A percentile compares a stretch with the other conserved stretches of the same genome.
These are phyloP conservation scores for Thinocorus orbignyianus DNA, from an alignment of 2,113 vertebrate species.

Conservation along the genomic window DNA sequence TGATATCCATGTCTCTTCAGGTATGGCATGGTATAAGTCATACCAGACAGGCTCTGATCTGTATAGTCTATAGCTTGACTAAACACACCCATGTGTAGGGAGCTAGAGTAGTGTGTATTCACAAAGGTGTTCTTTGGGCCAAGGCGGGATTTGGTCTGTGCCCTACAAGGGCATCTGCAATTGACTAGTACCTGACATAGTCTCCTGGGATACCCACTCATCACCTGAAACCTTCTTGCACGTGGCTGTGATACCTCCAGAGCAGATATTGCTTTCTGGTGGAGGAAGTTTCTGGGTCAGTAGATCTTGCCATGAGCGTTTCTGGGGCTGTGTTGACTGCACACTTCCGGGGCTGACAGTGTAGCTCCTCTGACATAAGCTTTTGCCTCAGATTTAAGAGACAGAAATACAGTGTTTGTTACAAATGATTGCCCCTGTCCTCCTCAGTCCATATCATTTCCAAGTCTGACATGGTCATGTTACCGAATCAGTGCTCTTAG, in stretches of 20 bases:
- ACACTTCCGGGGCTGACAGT: neutral
- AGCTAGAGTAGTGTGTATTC: neutral
- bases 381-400: neutral
- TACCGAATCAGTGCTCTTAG: slow-evolving; percentile 13
- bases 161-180: neutral
- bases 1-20: neutral
- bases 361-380: neutral
- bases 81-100: accelerated
- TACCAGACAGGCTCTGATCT: neutral
- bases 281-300: neutral
- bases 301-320: neutral
- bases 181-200: neutral
- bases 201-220: neutral
- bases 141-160: neutral
- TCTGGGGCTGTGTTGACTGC: neutral
- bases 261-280: neutral
- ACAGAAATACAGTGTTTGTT: neutral
- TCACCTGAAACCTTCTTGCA: neutral
- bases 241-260: neutral
- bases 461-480: neutral
- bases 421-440: neutral
- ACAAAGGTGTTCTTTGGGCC: neutral
- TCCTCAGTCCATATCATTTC: neutral
- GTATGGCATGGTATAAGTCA: neutral
- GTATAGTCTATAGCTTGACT: neutral